phyloP scores from a whole-genome alignment of 2,113 vertebrate species.

The Vulpes lagopus region DNA sequence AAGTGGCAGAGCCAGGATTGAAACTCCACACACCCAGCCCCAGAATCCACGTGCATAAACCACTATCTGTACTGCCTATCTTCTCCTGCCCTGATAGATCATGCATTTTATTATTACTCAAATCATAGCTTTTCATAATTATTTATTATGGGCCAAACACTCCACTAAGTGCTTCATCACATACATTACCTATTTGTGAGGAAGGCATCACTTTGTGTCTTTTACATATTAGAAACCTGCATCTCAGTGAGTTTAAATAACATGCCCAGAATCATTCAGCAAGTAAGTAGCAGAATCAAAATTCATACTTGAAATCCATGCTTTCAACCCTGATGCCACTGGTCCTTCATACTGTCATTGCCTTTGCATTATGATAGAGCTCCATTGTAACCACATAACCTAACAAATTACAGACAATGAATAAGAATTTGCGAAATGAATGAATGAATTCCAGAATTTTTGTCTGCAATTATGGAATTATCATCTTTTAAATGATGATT shows the following conservation, averaged over 20 bases:
- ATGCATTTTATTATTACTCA: background rate
- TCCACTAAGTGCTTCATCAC: background rate
- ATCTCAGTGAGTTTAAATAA: background rate
- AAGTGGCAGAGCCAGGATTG: background rate
- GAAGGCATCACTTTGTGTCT: background rate
- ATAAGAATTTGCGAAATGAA: background rate
- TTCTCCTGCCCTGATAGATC: background rate
- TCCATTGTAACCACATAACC: background rate
- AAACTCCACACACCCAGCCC: background rate
- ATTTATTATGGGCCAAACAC: background rate
- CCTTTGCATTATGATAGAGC: background rate
- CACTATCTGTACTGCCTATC: background rate
- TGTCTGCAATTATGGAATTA: background rate
- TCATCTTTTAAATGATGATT: background rate
- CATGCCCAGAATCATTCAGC: background rate
- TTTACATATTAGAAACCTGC: background rate
- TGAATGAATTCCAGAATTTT: conserved; percentile 38
- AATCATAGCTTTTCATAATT: background rate
- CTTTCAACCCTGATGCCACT: background rate
- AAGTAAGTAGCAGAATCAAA: background rate
- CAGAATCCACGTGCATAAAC: background rate
- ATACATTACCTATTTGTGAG: background rate
- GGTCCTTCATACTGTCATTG: background rate
- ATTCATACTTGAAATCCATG: background rate
- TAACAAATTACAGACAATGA: background rate